Evolutionary conservation across 2,113 vertebrate genomes (phyloP).

Genomic region (Polypterus bichir): DNA sequence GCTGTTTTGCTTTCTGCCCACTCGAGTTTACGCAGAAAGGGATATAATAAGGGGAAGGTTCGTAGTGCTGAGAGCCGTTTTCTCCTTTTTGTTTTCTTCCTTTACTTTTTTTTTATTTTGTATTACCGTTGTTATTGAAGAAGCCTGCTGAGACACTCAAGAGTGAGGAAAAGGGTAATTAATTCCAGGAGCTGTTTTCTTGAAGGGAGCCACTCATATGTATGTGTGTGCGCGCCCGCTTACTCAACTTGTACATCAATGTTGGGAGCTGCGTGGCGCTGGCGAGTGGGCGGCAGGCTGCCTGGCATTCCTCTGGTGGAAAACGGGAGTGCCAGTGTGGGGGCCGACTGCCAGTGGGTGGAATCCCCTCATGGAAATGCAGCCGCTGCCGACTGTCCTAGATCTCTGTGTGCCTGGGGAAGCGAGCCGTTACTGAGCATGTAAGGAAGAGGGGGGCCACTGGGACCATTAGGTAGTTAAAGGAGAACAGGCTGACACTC

Average conservation of each 20-base stretch:
- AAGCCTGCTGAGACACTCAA: not conserved
- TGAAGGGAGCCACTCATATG: too few species aligned
- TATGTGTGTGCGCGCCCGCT: not conserved
- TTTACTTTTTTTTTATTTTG: not conserved
- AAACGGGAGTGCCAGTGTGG: not conserved
- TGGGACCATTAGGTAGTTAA: too few species aligned
- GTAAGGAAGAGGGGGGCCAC: too few species aligned
- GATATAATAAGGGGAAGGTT: not conserved
- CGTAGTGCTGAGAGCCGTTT: not conserved
- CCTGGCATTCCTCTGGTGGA: constrained; percentile 7
- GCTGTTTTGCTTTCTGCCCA: constrained; percentile 11
- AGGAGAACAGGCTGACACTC: too few species aligned
- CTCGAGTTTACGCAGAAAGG: constrained; percentile 1
- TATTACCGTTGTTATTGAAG: not conserved
- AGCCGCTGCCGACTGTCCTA: constrained; percentile 28
- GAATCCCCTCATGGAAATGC: constrained; percentile 37
- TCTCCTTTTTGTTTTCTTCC: not conserved
- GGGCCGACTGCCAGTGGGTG: constrained; percentile 28
- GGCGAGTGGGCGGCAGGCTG: not conserved
- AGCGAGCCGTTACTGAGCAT: constrained; percentile 6
- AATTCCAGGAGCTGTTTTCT: not conserved
- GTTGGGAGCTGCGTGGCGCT: not conserved
- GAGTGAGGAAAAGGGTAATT: not conserved
- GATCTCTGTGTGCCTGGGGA: constrained; percentile 28
- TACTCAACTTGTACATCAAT: not conserved